Evolutionary conservation across 2,888 invertebrate genomes (phyloP).

Genomic region (Volucella inflata): DNA sequence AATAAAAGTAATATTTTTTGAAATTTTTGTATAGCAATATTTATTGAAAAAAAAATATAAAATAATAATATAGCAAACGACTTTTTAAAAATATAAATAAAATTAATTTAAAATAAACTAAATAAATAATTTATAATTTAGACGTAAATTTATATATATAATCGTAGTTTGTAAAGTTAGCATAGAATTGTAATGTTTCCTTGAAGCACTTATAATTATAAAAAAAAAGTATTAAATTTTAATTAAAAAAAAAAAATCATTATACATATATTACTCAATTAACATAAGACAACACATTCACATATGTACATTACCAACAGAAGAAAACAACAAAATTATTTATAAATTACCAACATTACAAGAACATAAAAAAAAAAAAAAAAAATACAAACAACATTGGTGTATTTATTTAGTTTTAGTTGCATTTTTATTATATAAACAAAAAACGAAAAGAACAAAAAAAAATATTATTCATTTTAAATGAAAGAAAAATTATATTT

Average conservation of each 20-base stretch:
- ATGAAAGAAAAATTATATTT: constrained; percentile 74
- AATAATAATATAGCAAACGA: constrained; percentile 22
- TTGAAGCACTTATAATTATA: constrained; percentile 45
- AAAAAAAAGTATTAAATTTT: constrained; percentile 52
- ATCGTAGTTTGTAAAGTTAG: constrained; percentile 55
- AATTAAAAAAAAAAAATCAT: constrained; percentile 44
- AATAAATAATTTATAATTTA: constrained; percentile 5
- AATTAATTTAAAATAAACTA: constrained; percentile 24
- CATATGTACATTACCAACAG: constrained; percentile 73
- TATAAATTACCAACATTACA: constrained; percentile 65
- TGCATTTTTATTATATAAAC: constrained; percentile 66
- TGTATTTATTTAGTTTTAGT: constrained; percentile 75
- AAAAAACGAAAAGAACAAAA: constrained; percentile 51
- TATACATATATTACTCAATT: constrained; percentile 55
- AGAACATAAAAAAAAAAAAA: constrained; percentile 38
- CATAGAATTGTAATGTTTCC: constrained; percentile 40
- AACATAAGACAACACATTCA: constrained; percentile 57
- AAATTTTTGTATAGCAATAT: constrained; percentile 76
- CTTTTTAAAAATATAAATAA: constrained; percentile 31
- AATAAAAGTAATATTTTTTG: constrained; percentile 76
- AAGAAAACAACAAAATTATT: constrained; percentile 70
- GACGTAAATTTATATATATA: constrained; percentile 51
- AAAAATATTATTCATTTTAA: constrained; percentile 73
- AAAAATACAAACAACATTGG: constrained; percentile 68
- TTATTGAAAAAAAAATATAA: constrained; percentile 48